A percentile compares a stretch with the other conserved stretches of the same genome.
These are phyloP conservation scores for Mola mola DNA, from an alignment of 2,113 vertebrate species.

Conservation along the genomic window DNA sequence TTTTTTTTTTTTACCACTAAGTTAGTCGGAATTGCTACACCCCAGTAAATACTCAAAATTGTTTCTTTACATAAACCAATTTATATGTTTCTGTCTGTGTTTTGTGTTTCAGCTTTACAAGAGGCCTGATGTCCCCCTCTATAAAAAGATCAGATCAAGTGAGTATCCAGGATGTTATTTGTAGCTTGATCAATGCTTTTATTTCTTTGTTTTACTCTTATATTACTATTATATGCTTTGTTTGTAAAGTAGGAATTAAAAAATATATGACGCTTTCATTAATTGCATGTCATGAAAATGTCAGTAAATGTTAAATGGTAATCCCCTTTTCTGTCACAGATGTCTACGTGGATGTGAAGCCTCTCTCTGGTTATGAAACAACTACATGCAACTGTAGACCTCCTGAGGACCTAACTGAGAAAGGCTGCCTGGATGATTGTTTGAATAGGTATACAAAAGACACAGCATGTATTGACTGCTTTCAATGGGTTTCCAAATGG, in stretches of 20 bases:
- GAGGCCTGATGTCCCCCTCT: slow-evolving; percentile 97
- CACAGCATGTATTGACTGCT: too few species aligned
- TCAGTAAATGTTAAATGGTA: slow-evolving; percentile 14
- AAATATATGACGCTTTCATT: not conserved
- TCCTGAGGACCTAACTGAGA: slow-evolving; percentile 82
- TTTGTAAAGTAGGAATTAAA: slow-evolving; percentile 18
- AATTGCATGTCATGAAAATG: not conserved
- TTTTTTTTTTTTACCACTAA: slow-evolving; percentile 19
- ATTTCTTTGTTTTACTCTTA: slow-evolving; percentile 5
- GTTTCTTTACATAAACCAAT: too few species aligned
- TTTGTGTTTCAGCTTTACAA: slow-evolving; percentile 88
- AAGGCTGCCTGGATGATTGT: slow-evolving; percentile 94
- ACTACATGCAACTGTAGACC: slow-evolving; percentile 94
- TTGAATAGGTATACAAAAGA: slow-evolving; percentile 92
- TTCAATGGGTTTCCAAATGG: too few species aligned
- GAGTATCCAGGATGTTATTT: slow-evolving; percentile 71
- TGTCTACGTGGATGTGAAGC: slow-evolving; percentile 97
- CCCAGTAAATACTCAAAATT: too few species aligned
- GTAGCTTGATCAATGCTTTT: not conserved
- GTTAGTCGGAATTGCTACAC: too few species aligned
- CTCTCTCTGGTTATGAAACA: slow-evolving; percentile 95
- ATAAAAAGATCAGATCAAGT: slow-evolving; percentile 99
- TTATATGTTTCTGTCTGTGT: slow-evolving; percentile 1
- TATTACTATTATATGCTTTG: not conserved
- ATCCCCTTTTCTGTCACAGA: slow-evolving; percentile 74